These are phyloP conservation scores for Cheilosia impressa DNA, from an alignment of 2,888 invertebrate genomes.

Conservation along the genomic window DNA sequence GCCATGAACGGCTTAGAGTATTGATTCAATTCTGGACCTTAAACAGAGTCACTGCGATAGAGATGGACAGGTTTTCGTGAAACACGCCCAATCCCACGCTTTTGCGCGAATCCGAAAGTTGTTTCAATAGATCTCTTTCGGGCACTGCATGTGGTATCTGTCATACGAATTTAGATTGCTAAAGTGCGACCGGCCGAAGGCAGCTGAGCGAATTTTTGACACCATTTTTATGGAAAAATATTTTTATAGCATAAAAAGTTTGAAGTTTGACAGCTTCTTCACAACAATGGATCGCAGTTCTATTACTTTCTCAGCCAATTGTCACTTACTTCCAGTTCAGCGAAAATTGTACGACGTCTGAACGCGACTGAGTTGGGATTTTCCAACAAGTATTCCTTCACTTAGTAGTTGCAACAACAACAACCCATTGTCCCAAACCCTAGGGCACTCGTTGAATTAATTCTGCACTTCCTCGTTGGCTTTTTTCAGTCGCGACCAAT, in stretches of 20 bases:
- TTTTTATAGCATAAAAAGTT: not conserved
- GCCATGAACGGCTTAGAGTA: conserved; percentile 19
- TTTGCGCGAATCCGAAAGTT: conserved; percentile 1
- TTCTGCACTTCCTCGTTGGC: not conserved
- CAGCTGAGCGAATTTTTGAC: too few relatives aligned
- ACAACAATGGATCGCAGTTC: not conserved
- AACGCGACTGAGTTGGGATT: not conserved
- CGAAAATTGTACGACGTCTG: too few relatives aligned
- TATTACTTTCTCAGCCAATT: not conserved
- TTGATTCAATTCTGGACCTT: conserved; percentile 8
- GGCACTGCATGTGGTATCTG: not conserved
- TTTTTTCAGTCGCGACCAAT: not conserved
- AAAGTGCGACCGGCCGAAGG: not conserved
- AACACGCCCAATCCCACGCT: conserved; percentile 1
- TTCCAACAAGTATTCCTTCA: too few relatives aligned
- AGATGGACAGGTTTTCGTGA: conserved; percentile 1
- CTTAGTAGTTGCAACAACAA: not conserved
- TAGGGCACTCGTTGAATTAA: not conserved
- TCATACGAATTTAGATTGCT: not conserved
- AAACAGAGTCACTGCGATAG: not conserved
- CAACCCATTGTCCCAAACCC: not conserved
- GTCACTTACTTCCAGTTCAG: not conserved
- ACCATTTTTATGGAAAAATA: too few relatives aligned
- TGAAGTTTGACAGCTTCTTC: not conserved
- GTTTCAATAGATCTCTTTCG: not conserved